A percentile compares a stretch with the other conserved stretches of the same genome.
phyloP scores from a whole-genome alignment of 2,797 vertebrate genomes.

The Mus minutoides region DNA sequence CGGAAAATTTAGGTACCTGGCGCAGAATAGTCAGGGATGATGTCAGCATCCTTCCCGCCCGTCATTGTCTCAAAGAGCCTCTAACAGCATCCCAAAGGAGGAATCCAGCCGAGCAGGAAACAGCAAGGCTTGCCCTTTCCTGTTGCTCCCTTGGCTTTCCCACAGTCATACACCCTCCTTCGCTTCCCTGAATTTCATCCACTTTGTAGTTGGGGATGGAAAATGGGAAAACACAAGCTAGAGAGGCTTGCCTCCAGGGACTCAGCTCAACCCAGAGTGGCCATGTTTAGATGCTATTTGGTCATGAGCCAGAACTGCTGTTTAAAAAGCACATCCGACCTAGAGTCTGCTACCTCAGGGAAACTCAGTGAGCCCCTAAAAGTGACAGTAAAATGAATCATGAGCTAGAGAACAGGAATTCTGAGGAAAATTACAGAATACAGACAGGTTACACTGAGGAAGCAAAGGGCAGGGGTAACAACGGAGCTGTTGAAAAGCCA shows the following conservation, averaged over 20 bases:
- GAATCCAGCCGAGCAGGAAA: background rate
- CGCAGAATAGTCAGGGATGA: background rate
- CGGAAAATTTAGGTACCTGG: background rate
- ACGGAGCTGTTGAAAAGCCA: background rate
- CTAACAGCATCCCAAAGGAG: background rate
- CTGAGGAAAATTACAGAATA: conserved; percentile 12
- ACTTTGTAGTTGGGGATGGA: conserved; percentile 27
- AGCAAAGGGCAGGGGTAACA: background rate
- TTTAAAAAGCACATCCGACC: conserved; percentile 60
- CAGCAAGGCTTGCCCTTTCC: background rate
- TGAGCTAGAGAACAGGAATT: background rate
- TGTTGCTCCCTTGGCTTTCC: background rate
- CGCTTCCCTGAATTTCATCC: conserved; percentile 27
- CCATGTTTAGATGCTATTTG: conserved; percentile 41
- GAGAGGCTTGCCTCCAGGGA: background rate
- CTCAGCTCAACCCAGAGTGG: background rate
- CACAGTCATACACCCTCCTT: background rate
- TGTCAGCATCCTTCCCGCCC: background rate
- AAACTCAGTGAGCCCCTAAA: conserved; percentile 41
- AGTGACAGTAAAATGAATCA: conserved; percentile 43
- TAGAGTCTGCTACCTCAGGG: background rate
- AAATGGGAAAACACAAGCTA: background rate
- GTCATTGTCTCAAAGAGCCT: background rate
- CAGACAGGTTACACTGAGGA: conserved; percentile 11
- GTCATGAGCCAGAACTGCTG: conserved; percentile 48